A percentile compares a stretch with the other conserved stretches of the same genome.
Conservation (phyloP, 2,888 invertebrate genomes). For the Aphidius colemani region DNA sequence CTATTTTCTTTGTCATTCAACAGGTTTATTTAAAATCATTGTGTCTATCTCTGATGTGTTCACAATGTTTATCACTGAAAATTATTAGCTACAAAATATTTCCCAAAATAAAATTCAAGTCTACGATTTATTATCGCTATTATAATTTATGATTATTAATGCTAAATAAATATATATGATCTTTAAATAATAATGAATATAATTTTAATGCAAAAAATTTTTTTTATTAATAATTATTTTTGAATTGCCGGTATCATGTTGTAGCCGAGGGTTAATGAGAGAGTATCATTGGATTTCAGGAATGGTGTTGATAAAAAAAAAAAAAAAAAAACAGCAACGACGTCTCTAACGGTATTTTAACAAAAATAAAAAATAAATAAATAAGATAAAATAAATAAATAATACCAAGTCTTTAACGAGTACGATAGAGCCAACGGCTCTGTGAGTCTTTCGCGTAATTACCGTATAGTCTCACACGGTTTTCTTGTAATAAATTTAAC, state of each 20-base stretch:
- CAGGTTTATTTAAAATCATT: conserved; percentile 18
- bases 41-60: background rate
- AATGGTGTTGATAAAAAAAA: conserved; percentile 12
- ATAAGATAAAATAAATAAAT: background rate
- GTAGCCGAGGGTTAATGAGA: conserved; percentile 4
- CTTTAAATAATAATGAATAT: no score
- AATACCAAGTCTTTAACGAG: background rate
- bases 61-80: no score
- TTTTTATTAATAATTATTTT: background rate
- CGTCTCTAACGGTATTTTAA: conserved; percentile 16
- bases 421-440: no score
- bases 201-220: background rate
- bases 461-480: background rate
- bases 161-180: no score
- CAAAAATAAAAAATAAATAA: background rate
- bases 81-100: no score
- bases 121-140: no score
- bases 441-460: background rate
- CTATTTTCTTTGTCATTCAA: conserved; percentile 9
- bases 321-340: background rate
- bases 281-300: conserved; percentile 4
- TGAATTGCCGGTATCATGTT: background rate
- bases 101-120: no score
- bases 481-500: conserved; percentile 10
- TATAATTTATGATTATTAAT: no score